Conservation (phyloP, 2,888 invertebrate genomes). For the Melinaea menophilus region DNA sequence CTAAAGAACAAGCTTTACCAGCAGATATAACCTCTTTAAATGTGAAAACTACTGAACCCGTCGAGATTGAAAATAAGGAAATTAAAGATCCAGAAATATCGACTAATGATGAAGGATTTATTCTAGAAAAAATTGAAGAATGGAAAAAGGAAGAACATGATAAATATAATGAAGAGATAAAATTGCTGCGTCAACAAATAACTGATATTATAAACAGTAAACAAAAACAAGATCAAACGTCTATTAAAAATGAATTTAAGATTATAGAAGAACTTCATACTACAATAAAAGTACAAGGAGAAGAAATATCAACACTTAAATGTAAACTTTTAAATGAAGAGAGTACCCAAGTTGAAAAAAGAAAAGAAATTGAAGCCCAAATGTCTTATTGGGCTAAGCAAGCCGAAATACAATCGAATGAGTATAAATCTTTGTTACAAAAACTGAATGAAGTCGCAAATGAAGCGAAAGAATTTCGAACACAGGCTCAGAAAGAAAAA, state of each 20-base stretch:
- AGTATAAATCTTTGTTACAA: constrained; percentile 59
- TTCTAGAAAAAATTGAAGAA: constrained; percentile 65
- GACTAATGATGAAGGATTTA: constrained; percentile 51
- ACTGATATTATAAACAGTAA: constrained; percentile 60
- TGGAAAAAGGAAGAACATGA: constrained; percentile 75
- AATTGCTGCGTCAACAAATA: constrained; percentile 61
- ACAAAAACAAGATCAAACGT: constrained; percentile 44
- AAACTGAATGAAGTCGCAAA: constrained; percentile 59
- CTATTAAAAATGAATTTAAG: constrained; percentile 44
- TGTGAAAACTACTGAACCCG: constrained; percentile 18
- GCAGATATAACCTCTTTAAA: constrained; percentile 16
- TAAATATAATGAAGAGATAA: constrained; percentile 75
- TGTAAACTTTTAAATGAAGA: constrained; percentile 63
- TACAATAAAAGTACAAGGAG: constrained; percentile 72
- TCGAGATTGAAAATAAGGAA: constrained; percentile 35
- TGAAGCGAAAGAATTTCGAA: constrained; percentile 57
- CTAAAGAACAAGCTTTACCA: constrained; percentile 3
- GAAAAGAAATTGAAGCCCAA: constrained; percentile 56
- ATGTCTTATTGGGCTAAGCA: constrained; percentile 56
- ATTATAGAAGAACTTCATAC: constrained; percentile 61
- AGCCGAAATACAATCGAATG: constrained; percentile 58
- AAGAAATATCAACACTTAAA: constrained; percentile 69
- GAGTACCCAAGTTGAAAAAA: constrained; percentile 46
- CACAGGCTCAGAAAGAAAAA: constrained; percentile 53
- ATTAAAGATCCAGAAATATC: constrained; percentile 59